phyloP scores from a whole-genome alignment of 35 echinoderm and acorn worm genomes.

The Strongylocentrotus purpuratus region DNA sequence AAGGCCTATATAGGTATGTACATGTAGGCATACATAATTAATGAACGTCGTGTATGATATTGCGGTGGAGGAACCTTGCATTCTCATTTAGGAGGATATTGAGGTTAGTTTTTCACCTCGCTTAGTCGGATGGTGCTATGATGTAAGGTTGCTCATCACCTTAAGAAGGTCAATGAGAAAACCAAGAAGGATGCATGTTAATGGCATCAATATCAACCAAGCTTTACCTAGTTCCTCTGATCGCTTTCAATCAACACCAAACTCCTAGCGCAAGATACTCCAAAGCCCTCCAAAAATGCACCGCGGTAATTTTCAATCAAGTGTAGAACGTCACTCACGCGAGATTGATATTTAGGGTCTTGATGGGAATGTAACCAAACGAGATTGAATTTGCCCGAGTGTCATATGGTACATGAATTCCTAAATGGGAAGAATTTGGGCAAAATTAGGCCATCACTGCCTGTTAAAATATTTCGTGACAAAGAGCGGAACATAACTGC shows the following conservation, averaged over 20 bases:
- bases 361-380: neutral
- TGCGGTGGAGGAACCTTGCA: neutral
- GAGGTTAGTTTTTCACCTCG: too few relatives aligned
- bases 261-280: neutral
- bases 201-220: neutral
- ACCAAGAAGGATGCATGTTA: neutral
- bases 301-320: constrained; percentile 17
- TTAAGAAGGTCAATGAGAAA: constrained; percentile 12
- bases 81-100: neutral
- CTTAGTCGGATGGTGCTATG: neutral
- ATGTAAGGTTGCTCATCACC: neutral
- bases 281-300: constrained; percentile 6
- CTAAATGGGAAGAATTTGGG: constrained; percentile 1
- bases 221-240: neutral
- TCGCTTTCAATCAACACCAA: constrained; percentile 1
- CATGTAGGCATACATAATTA: too few relatives aligned
- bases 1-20: too few relatives aligned
- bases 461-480: constrained; percentile 2
- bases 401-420: constrained; percentile 17
- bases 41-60: too few relatives aligned
- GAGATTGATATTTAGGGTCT: neutral
- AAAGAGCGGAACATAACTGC: neutral
- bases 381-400: constrained; percentile 5
- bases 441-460: neutral
- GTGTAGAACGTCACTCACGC: neutral